Base-by-base conservation (phyloP, 2,797 vertebrate species). In the Perodicticus potto region DNA sequence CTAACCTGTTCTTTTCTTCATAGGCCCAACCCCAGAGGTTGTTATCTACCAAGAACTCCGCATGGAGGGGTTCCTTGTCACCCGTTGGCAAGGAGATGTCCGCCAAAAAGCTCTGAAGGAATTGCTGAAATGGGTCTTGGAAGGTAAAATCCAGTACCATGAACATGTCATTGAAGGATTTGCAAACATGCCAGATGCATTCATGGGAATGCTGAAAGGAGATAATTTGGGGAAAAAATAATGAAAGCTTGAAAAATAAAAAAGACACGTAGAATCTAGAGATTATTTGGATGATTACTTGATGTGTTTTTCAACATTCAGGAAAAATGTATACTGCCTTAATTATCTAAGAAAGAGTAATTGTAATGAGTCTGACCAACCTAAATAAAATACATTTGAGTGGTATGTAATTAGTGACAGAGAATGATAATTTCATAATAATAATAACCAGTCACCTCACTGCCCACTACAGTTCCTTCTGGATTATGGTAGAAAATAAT, bases 111-210 rank as follows among this genome's bases (percentile, higher is more conserved):
- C 98, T 86, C 87, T 98, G 86, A 98, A 95, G 22, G 98, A 98
- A 61, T 97, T 99, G 94, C 96, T 99, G 93, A 98, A 97, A 5
- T 99, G 99, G 99, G 84, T 99, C 0, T 1, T 96, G 90, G 99
- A 99, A 99, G 99, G 99, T 86, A 99, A 99, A 97, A 96, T 99
- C 93, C 98, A 99, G 95, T 99, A 23, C 82, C 96, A 34, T 1
- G 99, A 99, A 97, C 97, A 99, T 5, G 0, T 99, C 91, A 99
- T 98, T 3, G 97, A 98, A 96, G 99, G 99, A 89, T 99, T 99
- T 98, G 98, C 99, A 93, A 99, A 99, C 94, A 99, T 99, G 99
- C 99, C 99, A 1, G 88, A 94, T 86, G 99, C 99, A n/a, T 99
- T 99, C 69, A 99, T 99, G 96, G 99, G 99, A 95, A 96, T 99